Base-by-base conservation (phyloP, 2,888 invertebrate genomes). In the Parnassius smintheus region DNA sequence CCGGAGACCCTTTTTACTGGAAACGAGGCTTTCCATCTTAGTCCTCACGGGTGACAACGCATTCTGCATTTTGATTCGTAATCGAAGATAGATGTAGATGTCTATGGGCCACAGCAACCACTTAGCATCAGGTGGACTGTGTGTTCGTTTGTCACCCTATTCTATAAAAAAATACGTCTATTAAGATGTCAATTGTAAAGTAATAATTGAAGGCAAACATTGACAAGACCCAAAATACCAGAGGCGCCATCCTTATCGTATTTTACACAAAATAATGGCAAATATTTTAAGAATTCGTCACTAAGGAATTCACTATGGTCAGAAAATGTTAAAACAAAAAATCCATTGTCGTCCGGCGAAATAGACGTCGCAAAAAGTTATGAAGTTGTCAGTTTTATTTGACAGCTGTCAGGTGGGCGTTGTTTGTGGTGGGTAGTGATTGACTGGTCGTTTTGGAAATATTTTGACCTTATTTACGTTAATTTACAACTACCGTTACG, bases 391-490 rank as follows among this genome's bases (percentile, higher is more conserved):
- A 83, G 73, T 74, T 77, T 86, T 81, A 82, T 87, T 83, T 88
- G 90, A 88, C 89, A 88, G 84, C 85, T 88, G 89, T 87, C 87
- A 85, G 76, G 76, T 77, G 77, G 83, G 83, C 83, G 83, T 78
- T 69, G 75, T 77, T 78, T 80, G 75, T 73, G 80, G 80, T 82
- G 80, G 82, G 82, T 82, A 77, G 74, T 79, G 83, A 83, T 81
- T 75, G 78, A 82, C 76, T 66, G 68, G 65, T n/a, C 61, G 70
- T 71, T 77, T 77, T 70, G 71, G 56, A 78, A 82, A 83, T 80
- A 76, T 84, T 70, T 65, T 66, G 61, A 59, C 55, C 35, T 35
- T 7, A 35, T 35, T 35, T 35, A 35, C 7, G 4, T 1, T 4
- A 35, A 35, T 35, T 35, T 4, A 35, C 35, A 35, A 35, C 35